phyloP scores from a whole-genome alignment of 2,113 vertebrate genomes.

The Corythornis madagascariensis region DNA sequence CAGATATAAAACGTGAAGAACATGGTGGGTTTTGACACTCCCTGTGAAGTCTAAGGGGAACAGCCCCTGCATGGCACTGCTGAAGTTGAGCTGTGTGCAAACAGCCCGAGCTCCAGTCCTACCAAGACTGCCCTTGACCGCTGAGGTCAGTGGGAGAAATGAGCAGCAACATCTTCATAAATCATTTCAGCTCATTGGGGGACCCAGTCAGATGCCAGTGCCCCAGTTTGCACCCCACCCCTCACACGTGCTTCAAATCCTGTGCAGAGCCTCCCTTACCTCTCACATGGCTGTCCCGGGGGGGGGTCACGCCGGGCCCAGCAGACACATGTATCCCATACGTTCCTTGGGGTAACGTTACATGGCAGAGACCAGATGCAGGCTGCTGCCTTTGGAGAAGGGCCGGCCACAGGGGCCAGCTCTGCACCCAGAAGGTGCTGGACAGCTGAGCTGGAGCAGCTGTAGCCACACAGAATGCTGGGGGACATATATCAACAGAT shows the following conservation, averaged over 20 bases:
- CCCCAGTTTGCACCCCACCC: not conserved
- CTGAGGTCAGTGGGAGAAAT: fast-evolving
- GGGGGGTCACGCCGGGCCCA: not conserved
- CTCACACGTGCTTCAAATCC: fast-evolving
- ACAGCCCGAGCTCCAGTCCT: not conserved
- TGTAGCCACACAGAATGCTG: fast-evolving
- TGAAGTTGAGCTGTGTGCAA: not conserved
- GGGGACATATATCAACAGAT: fast-evolving
- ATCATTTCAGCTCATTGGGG: not conserved
- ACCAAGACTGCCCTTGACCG: not conserved
- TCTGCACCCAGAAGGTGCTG: fast-evolving
- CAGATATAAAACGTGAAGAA: not conserved
- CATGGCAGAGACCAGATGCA: fast-evolving
- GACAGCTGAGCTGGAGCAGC: not conserved
- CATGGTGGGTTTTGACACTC: not conserved
- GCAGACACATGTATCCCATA: not conserved
- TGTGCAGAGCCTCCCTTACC: not conserved
- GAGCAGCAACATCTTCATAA: not conserved
- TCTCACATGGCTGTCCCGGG: not conserved
- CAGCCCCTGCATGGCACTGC: not conserved
- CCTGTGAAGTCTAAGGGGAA: not conserved
- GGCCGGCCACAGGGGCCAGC: not conserved
- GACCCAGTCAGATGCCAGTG: not conserved
- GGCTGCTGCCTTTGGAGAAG: fast-evolving
- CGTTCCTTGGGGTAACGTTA: fast-evolving